A percentile compares a stretch with the other conserved stretches of the same genome.
These are phyloP conservation scores for Sialis lutaria DNA, from an alignment of 2,888 invertebrate species.

Conservation along the genomic window DNA sequence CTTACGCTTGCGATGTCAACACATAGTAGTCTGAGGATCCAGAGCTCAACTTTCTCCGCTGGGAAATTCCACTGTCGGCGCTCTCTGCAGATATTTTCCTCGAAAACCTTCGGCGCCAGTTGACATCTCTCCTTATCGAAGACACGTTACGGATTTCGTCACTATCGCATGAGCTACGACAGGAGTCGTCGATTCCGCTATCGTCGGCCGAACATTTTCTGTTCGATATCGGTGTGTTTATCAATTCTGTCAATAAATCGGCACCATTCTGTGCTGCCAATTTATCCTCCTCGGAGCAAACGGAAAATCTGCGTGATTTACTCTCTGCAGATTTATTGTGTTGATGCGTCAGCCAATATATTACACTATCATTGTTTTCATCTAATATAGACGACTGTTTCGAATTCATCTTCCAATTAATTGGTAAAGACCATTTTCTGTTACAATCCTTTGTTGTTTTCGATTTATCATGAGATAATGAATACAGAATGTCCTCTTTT, in stretches of 20 bases:
- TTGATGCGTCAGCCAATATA: constrained; percentile 5
- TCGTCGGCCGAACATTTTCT: neutral
- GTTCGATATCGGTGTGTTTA: neutral
- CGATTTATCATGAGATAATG: constrained; percentile 2
- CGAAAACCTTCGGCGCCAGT: constrained; percentile 4
- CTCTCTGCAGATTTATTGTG: neutral
- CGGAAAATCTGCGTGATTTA: neutral
- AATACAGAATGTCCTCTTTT: constrained; percentile 4
- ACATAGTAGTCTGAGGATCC: constrained; percentile 15
- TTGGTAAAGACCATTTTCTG: constrained; percentile 5
- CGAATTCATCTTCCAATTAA: constrained; percentile 1
- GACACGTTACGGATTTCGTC: constrained; percentile 2
- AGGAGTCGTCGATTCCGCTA: constrained; percentile 5
- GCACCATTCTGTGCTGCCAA: neutral
- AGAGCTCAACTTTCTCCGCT: constrained; percentile 22
- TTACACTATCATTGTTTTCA: constrained; percentile 4
- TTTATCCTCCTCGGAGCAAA: neutral
- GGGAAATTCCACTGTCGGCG: constrained; percentile 11
- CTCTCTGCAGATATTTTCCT: neutral
- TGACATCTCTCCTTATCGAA: neutral
- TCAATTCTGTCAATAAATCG: neutral
- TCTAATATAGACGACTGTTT: neutral
- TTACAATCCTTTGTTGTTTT: constrained; percentile 15
- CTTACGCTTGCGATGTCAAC: constrained; percentile 10
- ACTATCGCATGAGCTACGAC: constrained; percentile 5